Percentiles rank a stretch among this genome's conserved stretches.
Conservation (phyloP, 2,888 invertebrate genomes). For the Magallana nippona region DNA sequence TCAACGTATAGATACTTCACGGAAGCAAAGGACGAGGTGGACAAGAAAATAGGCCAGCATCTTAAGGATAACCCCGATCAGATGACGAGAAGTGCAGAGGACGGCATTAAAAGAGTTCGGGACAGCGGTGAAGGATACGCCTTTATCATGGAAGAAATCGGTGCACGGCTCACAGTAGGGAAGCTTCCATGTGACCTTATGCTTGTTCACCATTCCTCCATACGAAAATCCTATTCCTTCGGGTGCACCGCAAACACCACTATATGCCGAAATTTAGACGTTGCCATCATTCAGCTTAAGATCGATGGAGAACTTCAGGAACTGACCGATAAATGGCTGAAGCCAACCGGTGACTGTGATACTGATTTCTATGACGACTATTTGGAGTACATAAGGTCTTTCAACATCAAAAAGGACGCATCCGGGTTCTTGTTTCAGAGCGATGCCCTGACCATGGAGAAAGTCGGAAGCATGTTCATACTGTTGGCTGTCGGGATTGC, state of each 20-base stretch:
- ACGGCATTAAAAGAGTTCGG: conserved; percentile 34
- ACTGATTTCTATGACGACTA: conserved; percentile 32
- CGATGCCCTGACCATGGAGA: conserved; percentile 12
- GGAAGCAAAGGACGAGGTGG: conserved; percentile 10
- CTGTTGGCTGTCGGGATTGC: conserved; percentile 21
- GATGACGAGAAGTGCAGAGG: neutral
- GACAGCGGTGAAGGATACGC: conserved; percentile 39
- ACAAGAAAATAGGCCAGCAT: conserved; percentile 15
- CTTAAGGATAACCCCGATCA: conserved; percentile 23
- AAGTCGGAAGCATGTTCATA: conserved; percentile 30
- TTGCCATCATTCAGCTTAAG: conserved; percentile 34
- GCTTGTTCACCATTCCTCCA: conserved; percentile 1
- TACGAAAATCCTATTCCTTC: conserved; percentile 32
- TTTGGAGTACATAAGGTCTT: conserved; percentile 21
- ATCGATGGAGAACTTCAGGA: conserved; percentile 22
- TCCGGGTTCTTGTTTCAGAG: conserved; percentile 18
- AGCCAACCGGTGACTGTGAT: conserved; percentile 1
- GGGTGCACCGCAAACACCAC: conserved; percentile 29
- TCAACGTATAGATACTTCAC: conserved; percentile 34
- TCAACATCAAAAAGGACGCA: conserved; percentile 13
- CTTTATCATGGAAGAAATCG: conserved; percentile 34
- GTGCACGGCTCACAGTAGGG: neutral
- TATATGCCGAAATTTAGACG: conserved; percentile 38
- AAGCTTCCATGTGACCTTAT: conserved; percentile 25
- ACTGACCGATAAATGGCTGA: conserved; percentile 41